A percentile compares a stretch with the other conserved stretches of the same genome.
phyloP scores from a whole-genome alignment of 1,140 invertebrate genomes.

The Agrypnia vestita region DNA sequence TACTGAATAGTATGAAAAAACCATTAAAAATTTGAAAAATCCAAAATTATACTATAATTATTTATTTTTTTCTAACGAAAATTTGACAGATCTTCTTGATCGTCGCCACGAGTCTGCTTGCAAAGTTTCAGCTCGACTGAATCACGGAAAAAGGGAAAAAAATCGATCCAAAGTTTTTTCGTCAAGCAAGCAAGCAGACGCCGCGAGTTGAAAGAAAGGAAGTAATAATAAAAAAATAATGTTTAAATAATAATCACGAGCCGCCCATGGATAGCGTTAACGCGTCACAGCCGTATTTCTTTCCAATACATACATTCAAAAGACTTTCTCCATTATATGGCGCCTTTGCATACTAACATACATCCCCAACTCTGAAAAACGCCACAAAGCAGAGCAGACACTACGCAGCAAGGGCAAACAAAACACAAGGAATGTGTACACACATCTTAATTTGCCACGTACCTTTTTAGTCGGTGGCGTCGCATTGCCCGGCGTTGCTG shows the following conservation, averaged over 20 bases:
- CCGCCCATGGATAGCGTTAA: neutral
- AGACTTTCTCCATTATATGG: conserved; percentile 19
- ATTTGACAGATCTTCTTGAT: too few relatives aligned
- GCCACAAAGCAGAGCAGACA: neutral
- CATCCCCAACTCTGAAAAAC: neutral
- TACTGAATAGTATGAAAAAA: too few relatives aligned
- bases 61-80: too few relatives aligned
- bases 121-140: too few relatives aligned
- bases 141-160: too few relatives aligned
- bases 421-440: neutral
- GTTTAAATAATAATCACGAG: neutral
- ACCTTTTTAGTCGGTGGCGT: neutral
- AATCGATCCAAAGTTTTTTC: too few relatives aligned
- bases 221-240: too few relatives aligned
- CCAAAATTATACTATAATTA: too few relatives aligned
- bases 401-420: neutral
- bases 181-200: too few relatives aligned
- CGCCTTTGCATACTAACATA: conserved; percentile 6
- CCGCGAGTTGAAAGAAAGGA: too few relatives aligned
- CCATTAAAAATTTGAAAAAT: too few relatives aligned
- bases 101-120: too few relatives aligned
- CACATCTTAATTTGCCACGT: neutral
- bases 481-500: neutral
- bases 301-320: neutral
- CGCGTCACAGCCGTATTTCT: neutral